Percentiles rank a stretch among this genome's conserved stretches.
Evolutionary conservation across 2,888 invertebrate species (phyloP).

Genomic region (Tinea pellionella): DNA sequence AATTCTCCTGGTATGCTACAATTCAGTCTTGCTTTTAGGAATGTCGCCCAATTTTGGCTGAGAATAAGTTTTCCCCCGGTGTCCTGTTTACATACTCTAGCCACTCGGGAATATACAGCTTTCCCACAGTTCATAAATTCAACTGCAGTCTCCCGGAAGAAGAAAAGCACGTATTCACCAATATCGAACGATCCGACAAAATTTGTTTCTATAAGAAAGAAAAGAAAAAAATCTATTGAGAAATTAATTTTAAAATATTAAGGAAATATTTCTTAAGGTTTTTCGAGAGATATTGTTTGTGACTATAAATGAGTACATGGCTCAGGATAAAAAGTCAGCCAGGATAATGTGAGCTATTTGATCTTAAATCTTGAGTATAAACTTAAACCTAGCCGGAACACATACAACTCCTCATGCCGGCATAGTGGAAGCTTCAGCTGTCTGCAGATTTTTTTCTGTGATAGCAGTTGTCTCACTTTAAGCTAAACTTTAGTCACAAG

Average conservation of each 20-base stretch:
- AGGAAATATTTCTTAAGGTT: neutral
- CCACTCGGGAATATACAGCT: constrained; percentile 78
- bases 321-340: no score
- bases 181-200: constrained; percentile 79
- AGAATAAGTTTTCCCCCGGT: constrained; percentile 74
- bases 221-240: constrained; percentile 19
- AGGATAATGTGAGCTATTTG: no score
- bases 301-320: no score
- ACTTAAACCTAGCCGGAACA: no score
- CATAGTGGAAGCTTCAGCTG: no score
- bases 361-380: no score
- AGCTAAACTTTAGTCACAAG: no score
- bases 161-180: constrained; percentile 76
- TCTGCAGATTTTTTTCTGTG: no score
- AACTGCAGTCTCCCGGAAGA: constrained; percentile 78
- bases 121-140: constrained; percentile 77
- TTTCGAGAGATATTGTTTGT: no score
- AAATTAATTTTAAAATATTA: no score
- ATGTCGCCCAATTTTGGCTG: constrained; percentile 76
- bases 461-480: no score
- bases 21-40: constrained; percentile 75
- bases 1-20: constrained; percentile 79
- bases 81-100: constrained; percentile 78
- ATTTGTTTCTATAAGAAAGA: constrained; percentile 72
- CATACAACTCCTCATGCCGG: no score